Percentiles rank a stretch among this genome's conserved stretches.
Evolutionary conservation across 1,140 invertebrate genomes (phyloP).

Genomic region (Ctenoplectra terminalis): DNA sequence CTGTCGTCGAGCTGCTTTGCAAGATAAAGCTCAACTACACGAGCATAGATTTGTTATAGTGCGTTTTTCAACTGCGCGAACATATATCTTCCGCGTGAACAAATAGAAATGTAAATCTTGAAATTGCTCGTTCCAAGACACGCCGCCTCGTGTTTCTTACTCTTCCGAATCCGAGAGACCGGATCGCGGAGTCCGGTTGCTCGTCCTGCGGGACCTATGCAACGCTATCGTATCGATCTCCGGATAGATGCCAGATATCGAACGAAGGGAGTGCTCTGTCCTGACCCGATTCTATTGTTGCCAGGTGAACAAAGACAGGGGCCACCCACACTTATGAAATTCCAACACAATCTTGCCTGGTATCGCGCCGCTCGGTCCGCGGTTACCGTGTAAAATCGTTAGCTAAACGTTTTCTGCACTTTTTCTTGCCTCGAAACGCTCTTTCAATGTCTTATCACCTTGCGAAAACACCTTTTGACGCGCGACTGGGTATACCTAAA

Average conservation of each 20-base stretch:
- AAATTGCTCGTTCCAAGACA: neutral
- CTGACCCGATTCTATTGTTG: slow-evolving; percentile 61
- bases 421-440: too few relatives aligned
- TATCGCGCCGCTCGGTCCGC: neutral
- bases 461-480: neutral
- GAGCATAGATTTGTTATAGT: neutral
- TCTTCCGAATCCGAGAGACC: neutral
- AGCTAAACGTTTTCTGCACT: neutral
- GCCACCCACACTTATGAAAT: slow-evolving; percentile 48
- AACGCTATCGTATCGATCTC: slow-evolving; percentile 49
- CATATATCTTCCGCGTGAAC: neutral
- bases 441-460: neutral
- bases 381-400: neutral
- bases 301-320: neutral
- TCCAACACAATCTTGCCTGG: slow-evolving; percentile 24
- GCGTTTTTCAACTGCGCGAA: neutral
- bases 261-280: slow-evolving; percentile 64
- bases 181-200: neutral
- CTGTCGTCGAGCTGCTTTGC: neutral
- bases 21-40: neutral
- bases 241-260: slow-evolving; percentile 54
- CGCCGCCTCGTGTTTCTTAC: neutral
- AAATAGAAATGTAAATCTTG: too few relatives aligned
- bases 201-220: neutral
- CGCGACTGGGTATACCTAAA: too few relatives aligned